Conservation (phyloP, 2,888 invertebrate species). For the Omphaloscelis lunosa region DNA sequence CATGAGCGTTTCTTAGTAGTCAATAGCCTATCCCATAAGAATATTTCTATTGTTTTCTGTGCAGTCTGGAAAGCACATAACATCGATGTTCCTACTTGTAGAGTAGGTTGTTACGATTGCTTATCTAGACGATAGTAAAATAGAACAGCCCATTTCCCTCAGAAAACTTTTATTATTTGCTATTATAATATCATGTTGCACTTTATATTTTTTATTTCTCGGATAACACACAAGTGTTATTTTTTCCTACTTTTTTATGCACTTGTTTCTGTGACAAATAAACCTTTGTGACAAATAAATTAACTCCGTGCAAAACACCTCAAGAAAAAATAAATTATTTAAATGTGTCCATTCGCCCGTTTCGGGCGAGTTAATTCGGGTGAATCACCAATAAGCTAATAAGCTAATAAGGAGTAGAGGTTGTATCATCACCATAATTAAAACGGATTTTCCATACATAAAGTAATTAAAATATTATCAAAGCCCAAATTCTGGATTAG, state of each 20-base stretch:
- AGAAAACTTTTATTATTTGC: conserved; percentile 12
- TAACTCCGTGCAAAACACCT: too few species aligned
- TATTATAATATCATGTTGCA: conserved; percentile 31
- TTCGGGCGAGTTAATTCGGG: too few species aligned
- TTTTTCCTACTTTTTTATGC: too few species aligned
- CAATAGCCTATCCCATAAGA: background rate
- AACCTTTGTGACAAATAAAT: too few species aligned
- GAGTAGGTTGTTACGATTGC: conserved; percentile 17
- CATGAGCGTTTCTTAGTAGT: conserved; percentile 23
- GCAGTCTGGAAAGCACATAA: background rate
- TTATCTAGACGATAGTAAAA: conserved; percentile 41
- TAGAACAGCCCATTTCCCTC: conserved; percentile 10
- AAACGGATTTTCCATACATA: conserved; percentile 22
- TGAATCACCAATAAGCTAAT: background rate
- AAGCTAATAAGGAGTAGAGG: background rate
- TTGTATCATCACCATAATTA: conserved; percentile 30
- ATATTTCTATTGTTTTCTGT: background rate
- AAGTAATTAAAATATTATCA: conserved; percentile 49
- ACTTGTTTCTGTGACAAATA: too few species aligned
- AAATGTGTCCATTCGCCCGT: too few species aligned
- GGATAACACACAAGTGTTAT: background rate
- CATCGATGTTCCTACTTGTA: conserved; percentile 2
- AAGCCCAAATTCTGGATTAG: conserved; percentile 35
- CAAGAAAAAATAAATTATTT: too few species aligned
- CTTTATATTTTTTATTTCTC: conserved; percentile 10